Conservation (phyloP, 2,797 vertebrate genomes). For the Betta splendens region DNA sequence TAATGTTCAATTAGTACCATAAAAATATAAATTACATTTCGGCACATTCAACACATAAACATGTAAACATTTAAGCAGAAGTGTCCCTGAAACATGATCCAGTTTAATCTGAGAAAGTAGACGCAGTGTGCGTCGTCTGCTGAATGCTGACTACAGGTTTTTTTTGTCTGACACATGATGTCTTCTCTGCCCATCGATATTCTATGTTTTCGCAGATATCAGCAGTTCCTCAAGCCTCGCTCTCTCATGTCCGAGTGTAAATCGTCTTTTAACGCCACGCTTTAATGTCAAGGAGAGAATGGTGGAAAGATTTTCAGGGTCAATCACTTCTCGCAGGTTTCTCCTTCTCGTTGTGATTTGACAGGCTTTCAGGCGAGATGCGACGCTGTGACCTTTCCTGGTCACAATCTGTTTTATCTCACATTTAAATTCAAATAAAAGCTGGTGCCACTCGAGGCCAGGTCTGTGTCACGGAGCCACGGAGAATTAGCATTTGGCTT, state of each 20-base stretch:
- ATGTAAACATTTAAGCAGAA: background rate
- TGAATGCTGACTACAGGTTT: conserved; percentile 36
- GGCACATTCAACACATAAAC: no score
- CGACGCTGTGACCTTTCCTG: conserved; percentile 8
- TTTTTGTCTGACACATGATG: conserved; percentile 17
- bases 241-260: conserved; percentile 11
- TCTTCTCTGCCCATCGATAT: conserved; percentile 20
- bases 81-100: background rate
- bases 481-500: background rate
- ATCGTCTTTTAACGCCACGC: conserved; percentile 20
- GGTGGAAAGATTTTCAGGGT: conserved; percentile 23
- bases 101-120: conserved; percentile 15
- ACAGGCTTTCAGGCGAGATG: background rate
- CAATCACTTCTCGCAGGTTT: conserved; percentile 4
- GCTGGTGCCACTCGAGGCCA: background rate
- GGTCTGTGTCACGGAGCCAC: background rate
- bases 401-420: conserved; percentile 8
- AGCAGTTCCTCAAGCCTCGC: conserved; percentile 33
- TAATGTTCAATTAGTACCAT: no score
- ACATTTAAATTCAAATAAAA: conserved; percentile 15
- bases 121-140: conserved; percentile 5
- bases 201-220: conserved; percentile 34
- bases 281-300: conserved; percentile 33
- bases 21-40: no score
- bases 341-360: conserved; percentile 1